Evolutionary conservation across 2,797 vertebrate genomes (phyloP), one percentile per base, ranked within the genome.

Genomic region (Craterocephalus amniculus): DNA sequence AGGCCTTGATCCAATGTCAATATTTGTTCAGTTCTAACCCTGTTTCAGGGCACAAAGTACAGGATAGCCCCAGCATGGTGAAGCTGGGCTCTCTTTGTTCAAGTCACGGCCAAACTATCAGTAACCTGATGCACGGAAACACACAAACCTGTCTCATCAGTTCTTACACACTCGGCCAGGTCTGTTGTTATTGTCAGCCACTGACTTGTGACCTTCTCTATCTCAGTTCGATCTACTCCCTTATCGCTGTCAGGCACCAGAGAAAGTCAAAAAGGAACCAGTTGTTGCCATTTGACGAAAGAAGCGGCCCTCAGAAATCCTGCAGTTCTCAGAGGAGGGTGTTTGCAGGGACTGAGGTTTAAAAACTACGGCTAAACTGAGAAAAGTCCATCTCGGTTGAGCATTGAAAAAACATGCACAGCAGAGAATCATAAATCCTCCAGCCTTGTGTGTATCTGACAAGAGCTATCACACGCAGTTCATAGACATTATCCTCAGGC

Each of bases 11-110:
- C 80, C 32, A 83, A 63, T 27, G 82, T 90, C 85, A 93, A 94
- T 91, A 92, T 93, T 93, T 83, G 83, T 76, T 86, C 40, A 86
- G 75, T 75, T 74, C 73, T 78, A 67, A 83, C 82, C 74, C 51
- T 48, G 70, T 79, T 82, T 77, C 68, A 88, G 52, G 63, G 76
- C 71, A 62, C 72, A 63, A 91, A 88, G 83, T 87, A 49, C 71
- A 67, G 70, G 65, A 80, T 75, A 70, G 61, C 76, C 80, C 76
- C 76, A 65, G 77, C 83, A 79, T 36, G 76, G 69, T 72, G 63
- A 20, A 36, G 35, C 70, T 71, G 82, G 89, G 83, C 84, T 83
- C 65, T n/a, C 35, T 58, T 56, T 58, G 65, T 5, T 59, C 45
- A 61, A 35, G 69, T 86, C 85, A 88, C 26, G 57, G 76, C 61